Conservation (phyloP, 2,888 invertebrate species). For the Ceriagrion tenellum region DNA sequence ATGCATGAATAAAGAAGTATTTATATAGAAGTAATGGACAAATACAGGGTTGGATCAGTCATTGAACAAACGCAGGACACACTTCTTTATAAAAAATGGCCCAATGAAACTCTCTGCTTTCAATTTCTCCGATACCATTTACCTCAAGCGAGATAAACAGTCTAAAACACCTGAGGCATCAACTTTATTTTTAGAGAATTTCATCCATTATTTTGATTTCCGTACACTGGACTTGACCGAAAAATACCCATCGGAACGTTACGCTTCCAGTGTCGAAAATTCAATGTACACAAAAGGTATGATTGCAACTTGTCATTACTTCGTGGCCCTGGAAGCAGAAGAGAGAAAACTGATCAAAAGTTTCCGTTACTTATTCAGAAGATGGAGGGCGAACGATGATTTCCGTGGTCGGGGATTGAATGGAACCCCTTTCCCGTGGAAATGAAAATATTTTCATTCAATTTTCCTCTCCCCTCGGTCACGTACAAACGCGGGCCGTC, state of each 20-base stretch:
- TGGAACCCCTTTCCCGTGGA: not conserved
- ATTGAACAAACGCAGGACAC: too few species aligned
- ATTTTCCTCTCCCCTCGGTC: not conserved
- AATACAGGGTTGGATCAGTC: too few species aligned
- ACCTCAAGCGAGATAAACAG: too few species aligned
- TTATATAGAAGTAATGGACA: too few species aligned
- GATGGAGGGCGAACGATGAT: not conserved
- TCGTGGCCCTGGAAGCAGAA: not conserved
- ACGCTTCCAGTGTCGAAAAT: not conserved
- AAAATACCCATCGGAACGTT: not conserved
- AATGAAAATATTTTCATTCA: conserved; percentile 24
- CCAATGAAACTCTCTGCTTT: too few species aligned
- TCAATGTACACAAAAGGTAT: not conserved
- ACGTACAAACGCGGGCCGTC: not conserved
- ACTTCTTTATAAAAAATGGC: too few species aligned
- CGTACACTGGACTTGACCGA: too few species aligned
- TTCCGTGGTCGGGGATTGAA: not conserved
- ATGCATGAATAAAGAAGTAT: too few species aligned
- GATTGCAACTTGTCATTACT: not conserved
- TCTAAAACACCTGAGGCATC: too few species aligned
- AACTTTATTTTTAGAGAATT: too few species aligned
- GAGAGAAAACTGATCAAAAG: not conserved
- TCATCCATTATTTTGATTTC: too few species aligned
- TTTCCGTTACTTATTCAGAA: not conserved
- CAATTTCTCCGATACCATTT: too few species aligned